Evolutionary conservation across 2,797 vertebrate species (phyloP), one percentile per base, ranked within the genome.

Genomic region (Mormyrops boulengeri): DNA sequence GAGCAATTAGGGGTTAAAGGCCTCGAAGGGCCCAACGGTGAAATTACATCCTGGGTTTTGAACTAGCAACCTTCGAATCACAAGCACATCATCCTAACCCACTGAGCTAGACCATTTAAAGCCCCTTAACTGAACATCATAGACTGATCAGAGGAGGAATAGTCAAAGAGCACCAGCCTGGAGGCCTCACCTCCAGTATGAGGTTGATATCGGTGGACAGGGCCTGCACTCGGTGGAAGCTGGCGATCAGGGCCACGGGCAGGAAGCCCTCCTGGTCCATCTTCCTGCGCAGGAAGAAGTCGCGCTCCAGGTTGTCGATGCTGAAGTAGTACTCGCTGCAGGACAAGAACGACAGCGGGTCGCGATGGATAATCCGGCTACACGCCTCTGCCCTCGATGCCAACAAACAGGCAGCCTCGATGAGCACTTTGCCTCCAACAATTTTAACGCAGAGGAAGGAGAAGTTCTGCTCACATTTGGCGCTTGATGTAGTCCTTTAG

Each of bases 401-500:
- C 66, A 84, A 8, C 7, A 14, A 6, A 62, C 77, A 52, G 26
- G n/a, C 84, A 62, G 66, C 30, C 66, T 14, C 30, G 30, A 73
- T 38, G 30, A 17, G 66, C 12, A 17, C 66, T 38, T 38, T 34
- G 66, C 11, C 66, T 73, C 66, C 30, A 14, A 12, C 11, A 34
- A 4, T 9, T 14, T 0, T 14, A 11, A 34, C 30, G 1, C 9
- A 14, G 57, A 57, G 19, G 14, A 69, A 69, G 26, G 19, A 49
- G 14, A 19, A n/a, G 50, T 1, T 1, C 5, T 55, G 95, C 98
- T 97, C 93, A 99, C 98, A 99, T 99, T 94, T 99, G 98, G 73
- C 98, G 96, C 95, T 99, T 99, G 95, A 99, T 99, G 95, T 99
- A 99, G 94, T 99, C 99, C 93, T 99, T 99, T 53, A 99, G 97